Conservation (phyloP, 2,797 vertebrate genomes). For the Glossophaga mutica region DNA sequence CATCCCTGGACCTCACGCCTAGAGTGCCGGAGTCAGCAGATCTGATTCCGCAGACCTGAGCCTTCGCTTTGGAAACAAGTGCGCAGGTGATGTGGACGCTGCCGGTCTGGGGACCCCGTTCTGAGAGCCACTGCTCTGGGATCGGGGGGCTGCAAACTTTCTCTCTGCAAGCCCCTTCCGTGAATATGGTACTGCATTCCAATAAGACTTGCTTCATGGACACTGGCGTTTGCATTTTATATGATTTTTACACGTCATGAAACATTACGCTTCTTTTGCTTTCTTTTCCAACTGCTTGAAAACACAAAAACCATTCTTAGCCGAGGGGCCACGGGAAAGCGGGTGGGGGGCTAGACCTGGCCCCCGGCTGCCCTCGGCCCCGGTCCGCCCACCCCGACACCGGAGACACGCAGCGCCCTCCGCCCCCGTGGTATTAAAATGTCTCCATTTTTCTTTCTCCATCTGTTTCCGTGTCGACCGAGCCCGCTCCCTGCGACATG, state of each 20-base stretch:
- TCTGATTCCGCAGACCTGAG: not conserved
- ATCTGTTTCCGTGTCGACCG: conserved; percentile 57
- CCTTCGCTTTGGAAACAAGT: not conserved
- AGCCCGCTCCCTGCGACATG: not conserved
- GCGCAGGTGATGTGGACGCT: not conserved
- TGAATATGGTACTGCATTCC: not conserved
- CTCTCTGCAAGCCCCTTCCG: not conserved
- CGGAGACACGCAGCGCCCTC: not conserved
- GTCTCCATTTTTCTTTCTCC: conserved; percentile 61
- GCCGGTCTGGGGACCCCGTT: not conserved
- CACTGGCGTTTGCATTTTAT: not conserved
- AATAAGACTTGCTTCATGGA: not conserved
- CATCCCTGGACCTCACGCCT: no score
- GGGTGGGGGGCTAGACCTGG: not conserved
- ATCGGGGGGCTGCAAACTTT: not conserved
- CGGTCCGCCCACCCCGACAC: no score
- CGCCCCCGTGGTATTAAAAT: conserved; percentile 22
- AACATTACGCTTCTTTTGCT: not conserved
- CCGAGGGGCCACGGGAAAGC: not conserved
- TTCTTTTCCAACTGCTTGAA: not conserved
- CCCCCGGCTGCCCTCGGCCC: fast-evolving
- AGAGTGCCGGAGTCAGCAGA: not conserved
- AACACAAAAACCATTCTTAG: not conserved
- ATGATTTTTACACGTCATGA: not conserved
- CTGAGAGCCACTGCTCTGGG: not conserved